Percentiles rank a stretch among this genome's conserved stretches.
phyloP scores from a whole-genome alignment of 1,140 invertebrate species.

The Drosophila chauvacae region DNA sequence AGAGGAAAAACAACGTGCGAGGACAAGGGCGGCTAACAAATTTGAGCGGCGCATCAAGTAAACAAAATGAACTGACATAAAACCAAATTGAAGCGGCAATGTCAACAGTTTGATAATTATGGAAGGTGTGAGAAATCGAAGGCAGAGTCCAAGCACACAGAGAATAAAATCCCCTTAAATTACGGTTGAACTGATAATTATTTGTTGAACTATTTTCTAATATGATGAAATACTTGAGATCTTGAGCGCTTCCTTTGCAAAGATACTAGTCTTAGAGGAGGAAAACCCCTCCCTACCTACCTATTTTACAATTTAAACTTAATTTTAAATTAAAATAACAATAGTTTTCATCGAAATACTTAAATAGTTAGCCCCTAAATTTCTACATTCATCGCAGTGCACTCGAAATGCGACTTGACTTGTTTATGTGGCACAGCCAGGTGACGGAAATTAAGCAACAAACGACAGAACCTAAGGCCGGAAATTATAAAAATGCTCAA shows the following conservation, averaged over 20 bases:
- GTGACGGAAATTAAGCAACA: constrained; percentile 75
- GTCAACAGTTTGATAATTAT: constrained; percentile 75
- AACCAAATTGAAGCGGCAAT: constrained; percentile 68
- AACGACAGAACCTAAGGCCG: constrained; percentile 30
- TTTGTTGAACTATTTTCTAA: not conserved
- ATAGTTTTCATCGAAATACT: not conserved
- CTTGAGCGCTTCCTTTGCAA: too few relatives aligned
- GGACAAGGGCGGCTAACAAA: constrained; percentile 40
- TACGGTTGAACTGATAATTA: not conserved
- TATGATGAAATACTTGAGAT: not conserved
- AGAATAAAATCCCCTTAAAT: not conserved
- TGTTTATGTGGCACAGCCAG: constrained; percentile 28
- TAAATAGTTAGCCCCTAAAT: not conserved
- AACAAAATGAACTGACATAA: constrained; percentile 73
- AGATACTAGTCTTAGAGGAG: not conserved
- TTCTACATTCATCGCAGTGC: not conserved
- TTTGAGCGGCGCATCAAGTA: constrained; percentile 69
- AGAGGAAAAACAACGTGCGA: not conserved
- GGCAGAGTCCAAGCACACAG: not conserved
- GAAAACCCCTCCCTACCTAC: not conserved
- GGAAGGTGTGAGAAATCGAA: constrained; percentile 10
- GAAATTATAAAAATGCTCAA: constrained; percentile 59
- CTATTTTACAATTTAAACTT: not conserved
- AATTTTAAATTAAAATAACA: not conserved
- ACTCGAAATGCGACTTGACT: constrained; percentile 31